Evolutionary conservation across 2,113 vertebrate genomes (phyloP).

Genomic region (Mionectes macconnelli): DNA sequence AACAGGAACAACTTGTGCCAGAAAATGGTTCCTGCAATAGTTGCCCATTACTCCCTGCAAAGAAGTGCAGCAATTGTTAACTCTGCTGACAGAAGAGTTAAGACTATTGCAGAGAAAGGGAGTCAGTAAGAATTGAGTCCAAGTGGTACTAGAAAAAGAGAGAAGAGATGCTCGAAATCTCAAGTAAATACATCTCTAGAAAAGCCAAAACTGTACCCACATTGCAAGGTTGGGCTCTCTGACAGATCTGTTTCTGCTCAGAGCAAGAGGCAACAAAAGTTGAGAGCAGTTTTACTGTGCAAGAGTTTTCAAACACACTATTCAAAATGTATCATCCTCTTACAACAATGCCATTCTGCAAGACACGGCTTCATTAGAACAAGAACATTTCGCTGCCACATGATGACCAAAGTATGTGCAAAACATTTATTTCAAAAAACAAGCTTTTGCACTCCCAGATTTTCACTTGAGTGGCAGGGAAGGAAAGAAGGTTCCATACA

Average conservation of each 20-base stretch:
- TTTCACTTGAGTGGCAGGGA: neutral
- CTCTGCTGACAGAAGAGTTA: neutral
- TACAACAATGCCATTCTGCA: neutral
- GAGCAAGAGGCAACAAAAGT: neutral
- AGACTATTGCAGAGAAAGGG: neutral
- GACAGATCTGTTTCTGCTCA: neutral
- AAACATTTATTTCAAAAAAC: neutral
- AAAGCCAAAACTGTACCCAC: neutral
- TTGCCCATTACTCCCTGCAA: neutral
- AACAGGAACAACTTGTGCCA: conserved; percentile 1
- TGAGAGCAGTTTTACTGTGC: neutral
- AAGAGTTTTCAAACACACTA: neutral
- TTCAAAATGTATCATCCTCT: neutral
- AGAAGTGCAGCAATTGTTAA: neutral
- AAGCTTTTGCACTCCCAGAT: neutral
- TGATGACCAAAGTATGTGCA: neutral
- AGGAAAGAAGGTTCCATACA: neutral
- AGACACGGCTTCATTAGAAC: neutral
- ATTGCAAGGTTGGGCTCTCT: neutral
- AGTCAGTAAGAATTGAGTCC: neutral
- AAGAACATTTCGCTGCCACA: neutral
- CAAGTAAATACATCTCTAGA: neutral
- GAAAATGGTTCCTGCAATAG: neutral
- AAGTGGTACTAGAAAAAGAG: neutral
- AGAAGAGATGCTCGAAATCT: neutral